These are phyloP conservation scores for Choristoneura rosaceana DNA, from an alignment of 2,888 invertebrate genomes.

Conservation along the genomic window DNA sequence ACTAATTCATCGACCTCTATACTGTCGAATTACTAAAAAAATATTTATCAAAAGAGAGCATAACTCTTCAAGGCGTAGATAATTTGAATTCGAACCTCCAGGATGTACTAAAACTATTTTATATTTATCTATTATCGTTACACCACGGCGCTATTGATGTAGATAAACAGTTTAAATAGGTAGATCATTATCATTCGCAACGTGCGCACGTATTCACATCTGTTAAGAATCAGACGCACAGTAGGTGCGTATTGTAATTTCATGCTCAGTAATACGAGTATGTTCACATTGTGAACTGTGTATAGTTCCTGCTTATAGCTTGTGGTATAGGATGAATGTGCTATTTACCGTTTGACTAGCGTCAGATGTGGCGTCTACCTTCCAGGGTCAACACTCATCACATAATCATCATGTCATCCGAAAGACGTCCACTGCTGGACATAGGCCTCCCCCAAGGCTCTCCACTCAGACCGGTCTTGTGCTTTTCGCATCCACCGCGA, in stretches of 20 bases:
- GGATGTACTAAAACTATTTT: neutral
- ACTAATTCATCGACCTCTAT: too few species aligned
- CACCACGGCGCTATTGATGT: neutral
- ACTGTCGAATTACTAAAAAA: too few species aligned
- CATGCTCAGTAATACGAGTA: constrained; percentile 5
- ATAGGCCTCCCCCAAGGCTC: too few species aligned
- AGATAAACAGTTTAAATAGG: neutral
- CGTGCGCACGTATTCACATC: constrained; percentile 32
- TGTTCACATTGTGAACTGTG: neutral
- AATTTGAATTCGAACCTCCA: neutral
- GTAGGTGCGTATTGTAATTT: constrained; percentile 26
- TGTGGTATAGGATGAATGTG: neutral
- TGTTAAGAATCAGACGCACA: constrained; percentile 37
- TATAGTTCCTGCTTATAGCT: neutral
- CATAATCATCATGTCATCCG: too few species aligned
- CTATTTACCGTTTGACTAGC: too few species aligned
- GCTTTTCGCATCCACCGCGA: too few species aligned
- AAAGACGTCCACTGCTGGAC: too few species aligned
- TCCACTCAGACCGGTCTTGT: too few species aligned
- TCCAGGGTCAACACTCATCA: too few species aligned
- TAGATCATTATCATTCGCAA: constrained; percentile 20
- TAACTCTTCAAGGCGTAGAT: too few species aligned
- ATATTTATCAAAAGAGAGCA: too few species aligned
- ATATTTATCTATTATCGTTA: neutral
- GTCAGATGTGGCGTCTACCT: too few species aligned